phyloP scores from a whole-genome alignment of 2,113 vertebrate genomes.

The Marmota monax region DNA sequence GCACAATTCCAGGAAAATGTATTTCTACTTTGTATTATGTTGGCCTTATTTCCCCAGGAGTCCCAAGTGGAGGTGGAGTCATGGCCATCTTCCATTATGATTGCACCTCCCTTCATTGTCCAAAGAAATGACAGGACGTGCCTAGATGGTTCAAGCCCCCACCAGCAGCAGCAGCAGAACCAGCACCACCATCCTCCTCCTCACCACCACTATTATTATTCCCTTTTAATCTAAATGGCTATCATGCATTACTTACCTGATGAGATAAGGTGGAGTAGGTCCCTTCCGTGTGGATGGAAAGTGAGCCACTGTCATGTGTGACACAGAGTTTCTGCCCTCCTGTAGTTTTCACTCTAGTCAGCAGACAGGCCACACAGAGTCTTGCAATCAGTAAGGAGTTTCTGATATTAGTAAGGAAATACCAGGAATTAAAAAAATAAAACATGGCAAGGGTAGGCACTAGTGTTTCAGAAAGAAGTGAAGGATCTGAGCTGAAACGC shows the following conservation, averaged over 20 bases:
- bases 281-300: background rate
- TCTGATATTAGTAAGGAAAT: background rate
- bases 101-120: background rate
- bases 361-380: background rate
- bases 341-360: background rate
- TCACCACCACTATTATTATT: background rate
- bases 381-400: background rate
- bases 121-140: background rate
- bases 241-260: background rate
- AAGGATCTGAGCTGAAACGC: background rate
- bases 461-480: background rate
- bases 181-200: background rate
- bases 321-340: background rate
- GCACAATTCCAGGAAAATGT: background rate
- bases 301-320: too few relatives aligned
- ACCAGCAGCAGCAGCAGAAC: too few relatives aligned
- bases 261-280: background rate
- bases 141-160: background rate
- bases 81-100: fast-evolving
- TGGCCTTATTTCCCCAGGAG: background rate
- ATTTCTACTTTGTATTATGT: background rate
- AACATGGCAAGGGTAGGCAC: background rate
- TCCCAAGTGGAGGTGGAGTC: background rate
- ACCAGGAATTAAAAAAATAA: background rate
- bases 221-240: too few relatives aligned